These are phyloP conservation scores for Eupeodes latifasciatus DNA, from an alignment of 2,888 invertebrate genomes.

Conservation along the genomic window DNA sequence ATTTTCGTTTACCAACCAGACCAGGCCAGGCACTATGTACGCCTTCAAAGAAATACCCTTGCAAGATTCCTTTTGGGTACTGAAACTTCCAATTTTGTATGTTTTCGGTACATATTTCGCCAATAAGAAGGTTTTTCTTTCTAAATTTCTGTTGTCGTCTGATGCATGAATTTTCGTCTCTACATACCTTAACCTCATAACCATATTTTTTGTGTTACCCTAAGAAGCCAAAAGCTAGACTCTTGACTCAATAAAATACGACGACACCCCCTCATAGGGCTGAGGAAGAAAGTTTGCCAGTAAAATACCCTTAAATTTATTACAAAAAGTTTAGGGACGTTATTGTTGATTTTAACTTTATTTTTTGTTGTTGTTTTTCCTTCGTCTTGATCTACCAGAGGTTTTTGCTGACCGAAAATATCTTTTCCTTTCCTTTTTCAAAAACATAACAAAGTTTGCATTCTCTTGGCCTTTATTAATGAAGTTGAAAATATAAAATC, in stretches of 20 bases:
- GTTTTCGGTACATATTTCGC: constrained; percentile 38
- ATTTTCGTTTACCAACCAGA: not conserved
- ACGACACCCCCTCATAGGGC: not conserved
- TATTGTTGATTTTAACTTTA: constrained; percentile 51
- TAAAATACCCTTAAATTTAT: constrained; percentile 62
- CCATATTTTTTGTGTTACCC: not conserved
- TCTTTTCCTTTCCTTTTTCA: constrained; percentile 15
- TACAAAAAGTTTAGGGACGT: constrained; percentile 62
- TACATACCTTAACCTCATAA: not conserved
- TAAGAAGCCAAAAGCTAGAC: constrained; percentile 18
- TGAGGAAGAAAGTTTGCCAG: constrained; percentile 1
- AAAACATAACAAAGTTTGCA: constrained; percentile 56
- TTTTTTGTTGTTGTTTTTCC: constrained; percentile 8
- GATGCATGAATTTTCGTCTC: constrained; percentile 14
- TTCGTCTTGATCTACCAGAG: not conserved
- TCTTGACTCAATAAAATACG: constrained; percentile 55
- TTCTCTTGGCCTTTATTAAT: constrained; percentile 68
- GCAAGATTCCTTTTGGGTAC: not conserved
- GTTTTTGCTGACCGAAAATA: constrained; percentile 45
- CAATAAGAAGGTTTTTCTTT: constrained; percentile 35
- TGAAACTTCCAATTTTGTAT: not conserved
- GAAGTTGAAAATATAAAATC: constrained; percentile 67
- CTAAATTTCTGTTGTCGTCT: constrained; percentile 42
- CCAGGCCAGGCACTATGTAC: constrained; percentile 8
- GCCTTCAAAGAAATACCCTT: not conserved